A percentile compares a stretch with the other conserved stretches of the same genome.
Conservation (phyloP, 2,888 invertebrate species). For the Diaprepes abbreviatus region DNA sequence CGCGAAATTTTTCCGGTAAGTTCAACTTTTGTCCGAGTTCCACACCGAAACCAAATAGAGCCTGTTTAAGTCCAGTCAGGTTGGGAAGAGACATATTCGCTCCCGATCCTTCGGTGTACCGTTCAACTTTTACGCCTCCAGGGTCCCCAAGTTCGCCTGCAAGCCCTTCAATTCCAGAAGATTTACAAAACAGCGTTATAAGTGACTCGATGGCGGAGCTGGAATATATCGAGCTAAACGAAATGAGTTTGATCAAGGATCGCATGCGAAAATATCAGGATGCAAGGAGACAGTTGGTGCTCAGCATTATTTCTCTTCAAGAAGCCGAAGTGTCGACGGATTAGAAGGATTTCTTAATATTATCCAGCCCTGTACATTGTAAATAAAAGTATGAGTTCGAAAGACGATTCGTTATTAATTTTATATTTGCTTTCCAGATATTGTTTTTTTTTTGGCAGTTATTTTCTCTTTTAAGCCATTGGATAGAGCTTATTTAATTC, state of each 20-base stretch:
- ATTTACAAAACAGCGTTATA: slow-evolving; percentile 18
- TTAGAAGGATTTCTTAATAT: background rate
- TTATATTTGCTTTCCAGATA: too few species aligned
- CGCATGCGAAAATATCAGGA: slow-evolving; percentile 32
- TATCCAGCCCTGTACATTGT: background rate
- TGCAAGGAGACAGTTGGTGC: slow-evolving; percentile 32
- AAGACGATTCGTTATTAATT: too few species aligned
- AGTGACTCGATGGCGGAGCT: slow-evolving; percentile 29
- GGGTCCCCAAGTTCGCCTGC: background rate
- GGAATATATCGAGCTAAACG: slow-evolving; percentile 27
- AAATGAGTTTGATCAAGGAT: slow-evolving; percentile 21
- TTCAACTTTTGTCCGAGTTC: slow-evolving; percentile 10
- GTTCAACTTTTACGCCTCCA: background rate
- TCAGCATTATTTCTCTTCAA: slow-evolving; percentile 28
- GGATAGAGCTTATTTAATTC: too few species aligned
- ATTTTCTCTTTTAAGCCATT: too few species aligned
- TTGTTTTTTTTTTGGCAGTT: too few species aligned
- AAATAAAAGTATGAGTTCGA: too few species aligned
- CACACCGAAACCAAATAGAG: background rate
- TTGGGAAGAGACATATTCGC: slow-evolving; percentile 20
- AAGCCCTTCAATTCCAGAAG: slow-evolving; percentile 22
- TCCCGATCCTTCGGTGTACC: slow-evolving; percentile 2
- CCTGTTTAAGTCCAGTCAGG: background rate
- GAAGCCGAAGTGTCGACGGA: slow-evolving; percentile 6
- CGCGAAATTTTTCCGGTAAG: background rate